Evolutionary conservation across 2,888 invertebrate genomes (phyloP).

Genomic region (Sisyra nigra): DNA sequence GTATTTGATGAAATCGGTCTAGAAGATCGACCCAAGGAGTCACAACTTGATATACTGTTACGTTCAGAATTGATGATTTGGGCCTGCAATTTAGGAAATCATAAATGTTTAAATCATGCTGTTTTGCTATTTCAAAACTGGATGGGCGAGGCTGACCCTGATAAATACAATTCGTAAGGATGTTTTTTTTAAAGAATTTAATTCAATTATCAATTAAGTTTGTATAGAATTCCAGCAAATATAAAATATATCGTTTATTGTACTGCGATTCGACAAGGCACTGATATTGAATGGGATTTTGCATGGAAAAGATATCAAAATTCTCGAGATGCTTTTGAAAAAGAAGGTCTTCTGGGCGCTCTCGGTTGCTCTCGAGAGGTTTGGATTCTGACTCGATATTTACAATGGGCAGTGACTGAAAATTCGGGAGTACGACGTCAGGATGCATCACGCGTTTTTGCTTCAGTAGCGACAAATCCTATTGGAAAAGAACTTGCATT

Average conservation of each 20-base stretch:
- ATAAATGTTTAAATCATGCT: slow-evolving; percentile 58
- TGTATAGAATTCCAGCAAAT: slow-evolving; percentile 62
- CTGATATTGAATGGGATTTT: slow-evolving; percentile 77
- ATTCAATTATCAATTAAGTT: slow-evolving; percentile 8
- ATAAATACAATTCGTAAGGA: slow-evolving; percentile 56
- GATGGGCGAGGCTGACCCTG: slow-evolving; percentile 55
- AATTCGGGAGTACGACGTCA: slow-evolving; percentile 69
- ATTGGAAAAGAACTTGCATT: slow-evolving; percentile 72
- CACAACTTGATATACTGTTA: slow-evolving; percentile 52
- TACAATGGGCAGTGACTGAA: slow-evolving; percentile 55
- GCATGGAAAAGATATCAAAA: slow-evolving; percentile 63
- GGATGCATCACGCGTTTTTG: slow-evolving; percentile 61
- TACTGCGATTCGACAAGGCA: slow-evolving; percentile 67
- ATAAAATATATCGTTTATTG: slow-evolving; percentile 74
- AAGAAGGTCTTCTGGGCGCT: slow-evolving; percentile 56
- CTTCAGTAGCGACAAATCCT: slow-evolving; percentile 55
- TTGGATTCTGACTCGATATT: slow-evolving; percentile 65
- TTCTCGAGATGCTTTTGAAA: slow-evolving; percentile 67
- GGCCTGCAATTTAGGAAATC: slow-evolving; percentile 60
- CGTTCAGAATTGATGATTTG: slow-evolving; percentile 54
- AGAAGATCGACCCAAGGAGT: slow-evolving; percentile 40
- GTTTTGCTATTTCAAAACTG: slow-evolving; percentile 57
- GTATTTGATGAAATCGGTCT: slow-evolving; percentile 58
- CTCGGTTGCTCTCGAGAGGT: slow-evolving; percentile 71
- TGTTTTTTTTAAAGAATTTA: neutral